Percentiles rank a stretch among this genome's conserved stretches.
These are phyloP conservation scores for Pterocles gutturalis DNA, from an alignment of 2,113 vertebrate species.

Conservation along the genomic window DNA sequence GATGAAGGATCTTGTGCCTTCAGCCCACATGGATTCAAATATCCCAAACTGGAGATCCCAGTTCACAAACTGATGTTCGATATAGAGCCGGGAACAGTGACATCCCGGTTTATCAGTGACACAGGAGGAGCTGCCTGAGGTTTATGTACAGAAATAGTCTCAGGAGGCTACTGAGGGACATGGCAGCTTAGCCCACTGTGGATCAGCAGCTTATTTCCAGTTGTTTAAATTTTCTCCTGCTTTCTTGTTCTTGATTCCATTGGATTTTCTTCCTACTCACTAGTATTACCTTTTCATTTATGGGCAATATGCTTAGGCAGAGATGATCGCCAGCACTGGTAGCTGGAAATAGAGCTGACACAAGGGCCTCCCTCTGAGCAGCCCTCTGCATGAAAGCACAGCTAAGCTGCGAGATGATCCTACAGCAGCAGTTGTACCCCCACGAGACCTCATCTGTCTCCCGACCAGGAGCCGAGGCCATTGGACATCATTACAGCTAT, in stretches of 20 bases:
- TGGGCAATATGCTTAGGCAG: background rate
- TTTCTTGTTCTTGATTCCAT: background rate
- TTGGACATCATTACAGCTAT: background rate
- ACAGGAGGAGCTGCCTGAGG: background rate
- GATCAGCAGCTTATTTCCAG: conserved; percentile 58
- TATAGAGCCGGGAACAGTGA: background rate
- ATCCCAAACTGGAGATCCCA: background rate
- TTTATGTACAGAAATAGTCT: background rate
- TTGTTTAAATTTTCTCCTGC: conserved; percentile 25
- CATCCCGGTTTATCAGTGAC: background rate
- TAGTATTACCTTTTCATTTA: conserved; percentile 27
- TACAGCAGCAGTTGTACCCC: background rate
- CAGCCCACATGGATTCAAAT: background rate
- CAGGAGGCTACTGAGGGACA: background rate
- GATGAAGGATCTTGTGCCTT: background rate
- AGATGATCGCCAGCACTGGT: background rate
- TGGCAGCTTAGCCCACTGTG: background rate
- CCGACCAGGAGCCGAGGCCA: background rate
- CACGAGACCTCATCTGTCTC: background rate
- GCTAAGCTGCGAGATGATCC: background rate
- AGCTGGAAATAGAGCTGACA: background rate
- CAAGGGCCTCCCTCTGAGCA: background rate
- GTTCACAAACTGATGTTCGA: accelerated
- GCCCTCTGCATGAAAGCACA: background rate
- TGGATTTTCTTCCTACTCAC: conserved; percentile 33